phyloP scores from a whole-genome alignment of 1,140 invertebrate genomes.

The Thalassaphorura encarpata region DNA sequence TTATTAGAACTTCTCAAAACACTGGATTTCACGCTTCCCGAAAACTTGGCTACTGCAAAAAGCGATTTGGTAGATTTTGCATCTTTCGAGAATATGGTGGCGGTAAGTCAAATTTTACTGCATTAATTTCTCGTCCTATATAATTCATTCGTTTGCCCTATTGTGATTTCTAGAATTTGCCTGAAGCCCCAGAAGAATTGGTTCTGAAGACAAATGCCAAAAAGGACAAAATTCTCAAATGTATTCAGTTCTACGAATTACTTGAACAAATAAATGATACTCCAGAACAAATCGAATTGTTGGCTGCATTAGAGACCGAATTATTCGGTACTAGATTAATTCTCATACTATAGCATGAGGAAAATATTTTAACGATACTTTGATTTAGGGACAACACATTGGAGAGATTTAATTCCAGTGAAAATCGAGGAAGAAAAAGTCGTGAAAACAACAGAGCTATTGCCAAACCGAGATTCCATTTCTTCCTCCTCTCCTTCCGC shows the following conservation, averaged over 20 bases:
- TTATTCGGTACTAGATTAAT: slow-evolving; percentile 7
- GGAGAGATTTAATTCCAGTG: no score
- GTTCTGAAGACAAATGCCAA: not conserved
- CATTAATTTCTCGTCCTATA: not conserved
- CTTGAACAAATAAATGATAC: not conserved
- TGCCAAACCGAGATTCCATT: no score
- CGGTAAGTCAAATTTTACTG: not conserved
- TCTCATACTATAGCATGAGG: no score
- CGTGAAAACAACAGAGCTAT: no score
- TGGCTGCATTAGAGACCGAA: not conserved
- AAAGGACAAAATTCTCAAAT: slow-evolving; percentile 2
- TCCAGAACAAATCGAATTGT: not conserved
- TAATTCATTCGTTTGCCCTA: not conserved
- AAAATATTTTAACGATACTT: no score
- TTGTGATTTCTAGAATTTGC: not conserved
- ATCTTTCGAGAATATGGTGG: not conserved
- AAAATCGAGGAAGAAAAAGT: no score
- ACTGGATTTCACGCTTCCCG: slow-evolving; percentile 3
- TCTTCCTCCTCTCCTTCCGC: no score
- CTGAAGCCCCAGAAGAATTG: not conserved
- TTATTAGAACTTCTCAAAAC: not conserved
- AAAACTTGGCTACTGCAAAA: slow-evolving; percentile 4
- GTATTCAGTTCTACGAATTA: slow-evolving; percentile 1
- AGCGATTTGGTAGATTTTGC: slow-evolving; percentile 1
- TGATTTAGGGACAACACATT: no score